Conservation (phyloP, 2,888 invertebrate species). For the Eucera pruinosa region DNA sequence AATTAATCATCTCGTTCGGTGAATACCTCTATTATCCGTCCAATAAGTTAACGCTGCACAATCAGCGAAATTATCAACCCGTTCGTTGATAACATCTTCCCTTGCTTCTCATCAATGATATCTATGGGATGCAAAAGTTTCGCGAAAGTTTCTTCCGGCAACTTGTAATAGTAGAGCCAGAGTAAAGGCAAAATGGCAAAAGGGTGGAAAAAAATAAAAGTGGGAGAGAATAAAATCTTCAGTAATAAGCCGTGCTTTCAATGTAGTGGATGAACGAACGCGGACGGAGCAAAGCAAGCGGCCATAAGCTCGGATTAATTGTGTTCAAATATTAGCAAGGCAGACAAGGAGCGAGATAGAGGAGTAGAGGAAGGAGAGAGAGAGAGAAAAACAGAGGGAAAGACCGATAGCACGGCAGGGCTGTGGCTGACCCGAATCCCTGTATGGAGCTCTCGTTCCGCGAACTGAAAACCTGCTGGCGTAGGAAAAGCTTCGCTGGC, state of each 20-base stretch:
- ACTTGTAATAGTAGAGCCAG: too few species aligned
- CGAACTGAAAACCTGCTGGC: slow-evolving; percentile 80
- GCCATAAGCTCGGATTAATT: slow-evolving; percentile 77
- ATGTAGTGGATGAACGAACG: slow-evolving; percentile 30
- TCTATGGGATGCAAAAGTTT: too few species aligned
- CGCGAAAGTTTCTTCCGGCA: not conserved
- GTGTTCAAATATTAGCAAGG: slow-evolving; percentile 79
- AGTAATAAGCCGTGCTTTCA: slow-evolving; percentile 32
- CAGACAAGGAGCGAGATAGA: slow-evolving; percentile 27
- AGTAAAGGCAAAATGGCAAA: not conserved
- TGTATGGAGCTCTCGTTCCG: slow-evolving; percentile 72
- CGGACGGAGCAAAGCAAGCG: slow-evolving; percentile 46
- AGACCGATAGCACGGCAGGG: slow-evolving; percentile 39
- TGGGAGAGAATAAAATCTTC: slow-evolving; percentile 6
- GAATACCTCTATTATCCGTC: slow-evolving; percentile 8
- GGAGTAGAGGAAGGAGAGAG: slow-evolving; percentile 10
- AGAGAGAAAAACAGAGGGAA: slow-evolving; percentile 41
- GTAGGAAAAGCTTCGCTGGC: slow-evolving; percentile 77
- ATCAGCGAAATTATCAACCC: slow-evolving; percentile 5
- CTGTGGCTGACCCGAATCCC: slow-evolving; percentile 78
- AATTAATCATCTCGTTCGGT: slow-evolving; percentile 43
- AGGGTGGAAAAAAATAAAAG: not conserved
- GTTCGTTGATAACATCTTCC: too few species aligned
- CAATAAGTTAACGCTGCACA: slow-evolving; percentile 7
- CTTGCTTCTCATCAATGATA: too few species aligned